Percentiles rank a stretch among this genome's conserved stretches.
Evolutionary conservation across 2,888 invertebrate species (phyloP).

Genomic region (Gonocerus acuteangulatus): DNA sequence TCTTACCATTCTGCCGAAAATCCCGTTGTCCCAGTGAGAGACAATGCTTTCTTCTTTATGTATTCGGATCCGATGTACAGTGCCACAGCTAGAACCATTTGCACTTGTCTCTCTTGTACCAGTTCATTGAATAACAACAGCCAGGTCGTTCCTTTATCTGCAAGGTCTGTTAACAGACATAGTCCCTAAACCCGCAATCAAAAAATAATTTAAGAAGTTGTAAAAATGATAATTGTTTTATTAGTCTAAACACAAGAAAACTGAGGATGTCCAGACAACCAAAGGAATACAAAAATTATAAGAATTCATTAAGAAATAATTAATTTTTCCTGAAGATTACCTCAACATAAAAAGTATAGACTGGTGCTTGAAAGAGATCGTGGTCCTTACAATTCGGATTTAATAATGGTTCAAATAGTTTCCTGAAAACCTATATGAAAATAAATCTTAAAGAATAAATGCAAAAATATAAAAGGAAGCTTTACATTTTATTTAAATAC

Average conservation of each 20-base stretch:
- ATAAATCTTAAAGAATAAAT: no score
- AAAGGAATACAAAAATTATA: no score
- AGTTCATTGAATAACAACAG: slow-evolving; percentile 45
- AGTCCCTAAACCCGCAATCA: slow-evolving; percentile 45
- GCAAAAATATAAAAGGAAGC: no score
- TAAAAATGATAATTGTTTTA: neutral
- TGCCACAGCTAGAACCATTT: slow-evolving; percentile 46
- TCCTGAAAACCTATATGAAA: slow-evolving; percentile 21
- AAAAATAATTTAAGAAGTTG: neutral
- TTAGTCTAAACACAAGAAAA: no score
- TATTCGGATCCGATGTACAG: slow-evolving; percentile 46
- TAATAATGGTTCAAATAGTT: slow-evolving; percentile 23
- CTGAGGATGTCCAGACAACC: no score
- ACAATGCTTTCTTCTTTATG: slow-evolving; percentile 45
- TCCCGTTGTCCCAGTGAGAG: slow-evolving; percentile 43
- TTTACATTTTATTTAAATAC: no score
- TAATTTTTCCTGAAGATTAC: no score
- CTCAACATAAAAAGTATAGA: slow-evolving; percentile 34
- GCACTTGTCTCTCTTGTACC: slow-evolving; percentile 42
- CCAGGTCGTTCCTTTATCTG: slow-evolving; percentile 46
- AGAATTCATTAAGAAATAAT: no score
- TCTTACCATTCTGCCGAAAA: slow-evolving; percentile 44
- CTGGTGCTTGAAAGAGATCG: slow-evolving; percentile 35
- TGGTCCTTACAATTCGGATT: slow-evolving; percentile 26
- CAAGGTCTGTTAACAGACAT: slow-evolving; percentile 47